These are phyloP conservation scores for Raja brachyura DNA, from an alignment of 2,113 vertebrate species.

Conservation along the genomic window DNA sequence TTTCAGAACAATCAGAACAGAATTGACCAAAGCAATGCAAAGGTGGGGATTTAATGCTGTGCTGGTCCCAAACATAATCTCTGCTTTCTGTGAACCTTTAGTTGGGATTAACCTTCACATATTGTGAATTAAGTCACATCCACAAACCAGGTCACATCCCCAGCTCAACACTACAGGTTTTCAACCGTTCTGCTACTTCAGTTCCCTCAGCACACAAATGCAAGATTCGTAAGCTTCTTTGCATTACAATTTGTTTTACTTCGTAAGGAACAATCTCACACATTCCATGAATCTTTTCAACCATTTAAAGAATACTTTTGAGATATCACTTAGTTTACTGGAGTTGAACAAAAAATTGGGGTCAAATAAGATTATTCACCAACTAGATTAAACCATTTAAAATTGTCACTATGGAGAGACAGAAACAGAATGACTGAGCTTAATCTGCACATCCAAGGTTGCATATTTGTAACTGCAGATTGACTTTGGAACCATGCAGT, in stretches of 20 bases:
- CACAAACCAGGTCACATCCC: neutral
- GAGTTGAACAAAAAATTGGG: neutral
- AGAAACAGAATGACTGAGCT: neutral
- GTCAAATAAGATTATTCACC: neutral
- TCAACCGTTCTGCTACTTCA: neutral
- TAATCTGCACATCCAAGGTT: neutral
- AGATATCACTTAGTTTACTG: no score
- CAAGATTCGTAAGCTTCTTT: no score
- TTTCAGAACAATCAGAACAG: neutral
- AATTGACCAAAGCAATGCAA: neutral
- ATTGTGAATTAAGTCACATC: neutral
- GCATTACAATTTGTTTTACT: neutral
- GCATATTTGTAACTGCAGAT: neutral
- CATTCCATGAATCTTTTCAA: neutral
- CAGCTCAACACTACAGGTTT: neutral
- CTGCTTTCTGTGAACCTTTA: neutral
- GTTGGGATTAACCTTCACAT: neutral
- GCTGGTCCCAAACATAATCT: neutral
- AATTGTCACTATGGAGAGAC: neutral
- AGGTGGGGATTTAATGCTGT: neutral
- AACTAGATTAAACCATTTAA: neutral
- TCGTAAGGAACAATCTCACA: neutral
- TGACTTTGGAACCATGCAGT: neutral
- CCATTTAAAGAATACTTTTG: neutral
- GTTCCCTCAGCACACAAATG: no score